These are phyloP conservation scores for Coreoperca whiteheadi DNA, from an alignment of 2,113 vertebrate genomes.

Conservation along the genomic window DNA sequence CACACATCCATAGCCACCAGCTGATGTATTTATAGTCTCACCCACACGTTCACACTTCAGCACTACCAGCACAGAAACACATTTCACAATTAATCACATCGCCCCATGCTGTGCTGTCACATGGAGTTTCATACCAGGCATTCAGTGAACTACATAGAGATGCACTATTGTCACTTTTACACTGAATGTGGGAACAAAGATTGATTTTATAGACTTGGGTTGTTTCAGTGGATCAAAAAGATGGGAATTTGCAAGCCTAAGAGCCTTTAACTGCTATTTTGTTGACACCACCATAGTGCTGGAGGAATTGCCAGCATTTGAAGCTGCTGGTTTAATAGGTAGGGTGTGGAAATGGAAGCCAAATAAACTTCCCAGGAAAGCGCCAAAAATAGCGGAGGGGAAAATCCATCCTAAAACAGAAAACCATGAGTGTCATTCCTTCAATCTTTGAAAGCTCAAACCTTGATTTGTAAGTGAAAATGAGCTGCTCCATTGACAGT, in stretches of 20 bases:
- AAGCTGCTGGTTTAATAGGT: constrained; percentile 66
- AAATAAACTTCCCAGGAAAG: constrained; percentile 68
- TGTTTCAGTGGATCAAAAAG: constrained; percentile 4
- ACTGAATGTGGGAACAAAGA: constrained; percentile 41
- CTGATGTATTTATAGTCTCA: constrained; percentile 74
- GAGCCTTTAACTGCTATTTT: constrained; percentile 31
- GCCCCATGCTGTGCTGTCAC: constrained; percentile 72
- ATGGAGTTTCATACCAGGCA: constrained; percentile 70
- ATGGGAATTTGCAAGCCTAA: background rate
- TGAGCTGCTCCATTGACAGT: constrained; percentile 13
- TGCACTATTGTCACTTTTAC: constrained; percentile 57
- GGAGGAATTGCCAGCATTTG: constrained; percentile 37
- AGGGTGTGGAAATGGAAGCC: constrained; percentile 64
- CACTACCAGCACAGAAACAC: constrained; percentile 68
- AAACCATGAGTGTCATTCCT: constrained; percentile 52
- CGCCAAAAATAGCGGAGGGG: constrained; percentile 61
- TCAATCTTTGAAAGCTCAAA: constrained; percentile 19
- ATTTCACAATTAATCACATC: constrained; percentile 75
- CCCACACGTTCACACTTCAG: constrained; percentile 77
- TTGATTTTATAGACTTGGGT: constrained; percentile 17
- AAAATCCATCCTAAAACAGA: constrained; percentile 64
- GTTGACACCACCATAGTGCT: constrained; percentile 20
- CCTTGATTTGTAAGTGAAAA: constrained; percentile 41
- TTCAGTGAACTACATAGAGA: constrained; percentile 58
- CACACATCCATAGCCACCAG: constrained; percentile 62